Conservation (phyloP, 1,140 invertebrate genomes). For the Agrilus planipennis region DNA sequence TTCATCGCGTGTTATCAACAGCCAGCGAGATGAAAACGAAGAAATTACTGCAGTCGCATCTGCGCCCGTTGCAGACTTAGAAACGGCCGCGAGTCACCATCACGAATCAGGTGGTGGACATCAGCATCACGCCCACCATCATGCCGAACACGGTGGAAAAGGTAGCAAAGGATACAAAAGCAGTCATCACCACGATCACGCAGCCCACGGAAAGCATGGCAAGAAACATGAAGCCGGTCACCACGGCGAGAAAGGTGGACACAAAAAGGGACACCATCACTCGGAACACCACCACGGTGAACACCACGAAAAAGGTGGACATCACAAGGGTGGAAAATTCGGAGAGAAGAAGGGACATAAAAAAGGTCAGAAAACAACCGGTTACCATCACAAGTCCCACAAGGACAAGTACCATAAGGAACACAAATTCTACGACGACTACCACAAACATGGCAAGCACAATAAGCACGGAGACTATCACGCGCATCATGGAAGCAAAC, state of each 20-base stretch:
- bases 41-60: conserved; percentile 24
- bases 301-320: conserved; percentile 51
- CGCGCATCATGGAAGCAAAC: conserved; percentile 51
- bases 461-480: conserved; percentile 59
- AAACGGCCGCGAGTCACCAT: conserved; percentile 38
- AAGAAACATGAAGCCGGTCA: conserved; percentile 59
- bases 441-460: conserved; percentile 62
- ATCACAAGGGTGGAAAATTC: conserved; percentile 54
- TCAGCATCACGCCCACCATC: conserved; percentile 48
- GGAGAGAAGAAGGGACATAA: conserved; percentile 55
- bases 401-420: conserved; percentile 70
- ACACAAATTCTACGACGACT: conserved; percentile 68
- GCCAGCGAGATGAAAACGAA: conserved; percentile 16
- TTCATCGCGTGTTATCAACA: conserved; percentile 14
- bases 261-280: conserved; percentile 66
- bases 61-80: conserved; percentile 37
- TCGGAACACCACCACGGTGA: conserved; percentile 52
- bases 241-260: conserved; percentile 58
- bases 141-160: conserved; percentile 50
- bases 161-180: conserved; percentile 55
- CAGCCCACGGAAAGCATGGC: conserved; percentile 57
- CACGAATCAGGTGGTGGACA: conserved; percentile 51
- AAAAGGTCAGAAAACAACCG: conserved; percentile 55
- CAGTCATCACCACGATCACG: conserved; percentile 54
- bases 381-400: conserved; percentile 69